Conservation (phyloP, 2,888 invertebrate genomes). For the Epinotia ramella region DNA sequence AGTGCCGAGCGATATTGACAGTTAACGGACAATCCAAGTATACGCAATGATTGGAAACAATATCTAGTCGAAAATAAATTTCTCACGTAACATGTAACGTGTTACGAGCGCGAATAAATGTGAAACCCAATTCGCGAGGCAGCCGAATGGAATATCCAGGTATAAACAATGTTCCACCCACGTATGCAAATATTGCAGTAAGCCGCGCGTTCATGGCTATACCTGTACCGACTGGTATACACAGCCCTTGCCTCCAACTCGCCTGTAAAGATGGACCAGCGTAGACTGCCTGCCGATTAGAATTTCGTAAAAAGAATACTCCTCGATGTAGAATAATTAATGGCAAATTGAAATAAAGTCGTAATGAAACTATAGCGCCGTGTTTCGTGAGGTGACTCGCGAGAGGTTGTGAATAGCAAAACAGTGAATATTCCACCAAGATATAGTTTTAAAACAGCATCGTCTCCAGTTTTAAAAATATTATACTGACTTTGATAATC, state of each 20-base stretch:
- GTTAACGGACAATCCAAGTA: neutral
- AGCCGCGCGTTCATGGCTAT: neutral
- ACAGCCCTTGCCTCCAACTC: neutral
- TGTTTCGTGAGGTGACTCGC: too few relatives aligned
- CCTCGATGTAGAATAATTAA: too few relatives aligned
- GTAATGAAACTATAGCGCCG: too few relatives aligned
- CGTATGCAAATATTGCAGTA: constrained; percentile 14
- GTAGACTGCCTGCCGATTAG: too few relatives aligned
- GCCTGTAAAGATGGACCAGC: too few relatives aligned
- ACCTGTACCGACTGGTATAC: too few relatives aligned
- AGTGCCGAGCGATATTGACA: neutral
- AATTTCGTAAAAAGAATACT: too few relatives aligned
- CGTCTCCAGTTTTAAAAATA: too few relatives aligned
- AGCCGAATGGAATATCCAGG: neutral
- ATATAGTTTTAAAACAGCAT: too few relatives aligned
- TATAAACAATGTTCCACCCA: constrained; percentile 17
- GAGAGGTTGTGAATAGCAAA: too few relatives aligned
- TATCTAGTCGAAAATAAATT: neutral
- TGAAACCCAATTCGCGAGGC: constrained; percentile 11
- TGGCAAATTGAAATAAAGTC: too few relatives aligned
- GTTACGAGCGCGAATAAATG: constrained; percentile 2
- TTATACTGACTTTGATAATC: neutral
- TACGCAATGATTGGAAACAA: constrained; percentile 5
- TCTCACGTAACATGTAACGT: neutral
- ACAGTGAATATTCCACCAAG: too few relatives aligned